Base-by-base conservation (phyloP, 37 sponge, comb jelly and placozoan species). In the Ephydatia muelleri region DNA sequence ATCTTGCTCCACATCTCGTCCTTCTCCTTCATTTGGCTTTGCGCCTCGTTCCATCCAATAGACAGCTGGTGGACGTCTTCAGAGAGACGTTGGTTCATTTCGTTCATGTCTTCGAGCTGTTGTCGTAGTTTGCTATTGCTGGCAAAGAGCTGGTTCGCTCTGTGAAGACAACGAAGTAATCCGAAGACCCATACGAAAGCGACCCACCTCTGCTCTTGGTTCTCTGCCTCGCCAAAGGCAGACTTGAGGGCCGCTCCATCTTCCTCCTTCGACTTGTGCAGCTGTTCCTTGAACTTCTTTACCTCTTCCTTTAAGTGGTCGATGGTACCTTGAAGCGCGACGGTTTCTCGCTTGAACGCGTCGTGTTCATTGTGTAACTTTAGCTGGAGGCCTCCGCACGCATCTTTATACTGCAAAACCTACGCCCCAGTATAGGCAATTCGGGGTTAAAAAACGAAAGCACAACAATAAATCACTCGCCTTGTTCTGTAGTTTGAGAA, bases 21-120 rank as follows among this genome's bases (percentile, higher is more conserved):
- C 76, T 31, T 83, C 43, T 78, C 87, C 19, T 65, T 49, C 49
- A 86, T 2, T 32, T 48, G 79, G 28, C 29, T n/a, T 64, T 80
- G 82, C 21, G 79, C 67, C 11, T 78, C 84, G 26, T 49, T 79
- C 73, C 82, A 83, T 28, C 81, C 57, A 22, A 25, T 72, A 23
- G 84, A 67, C 69, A 91, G 87, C 65, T 78, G 75, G 57, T 78
- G 70, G 9, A 91, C 91, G 38, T 83, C 84, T 25, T 83, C 84
- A 66, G 49, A 72, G 19, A 92, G 85, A 12, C 82, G 67, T 33
- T 36, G 4, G 48, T 76, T 84, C 19, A 77, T 81, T 25, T 22
- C 23, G 48, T 81, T 80, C 28, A 68, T 31, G 32, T 92, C 86
- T 19, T 81, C 82, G 68, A 92, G 76, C 86, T 92, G 83, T 29